Conservation (phyloP, 2,797 vertebrate species). For the Yasuhikotakia modesta region DNA sequence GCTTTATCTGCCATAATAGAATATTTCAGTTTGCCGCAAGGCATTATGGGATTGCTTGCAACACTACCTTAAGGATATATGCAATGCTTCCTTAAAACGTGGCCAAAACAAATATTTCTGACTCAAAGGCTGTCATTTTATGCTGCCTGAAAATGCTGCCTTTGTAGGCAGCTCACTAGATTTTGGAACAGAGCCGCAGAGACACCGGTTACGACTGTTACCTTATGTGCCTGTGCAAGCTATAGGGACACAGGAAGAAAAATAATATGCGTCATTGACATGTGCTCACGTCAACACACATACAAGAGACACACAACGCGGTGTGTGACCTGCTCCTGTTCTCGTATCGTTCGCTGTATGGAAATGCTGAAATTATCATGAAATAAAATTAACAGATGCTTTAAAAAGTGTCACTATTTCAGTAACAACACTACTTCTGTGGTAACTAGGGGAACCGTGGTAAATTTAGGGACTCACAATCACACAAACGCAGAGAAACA, state of each 20-base stretch:
- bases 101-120: not conserved
- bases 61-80: not conserved
- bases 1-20: not conserved
- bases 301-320: conserved; percentile 44
- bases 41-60: not conserved
- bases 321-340: conserved; percentile 36
- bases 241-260: conserved; percentile 73
- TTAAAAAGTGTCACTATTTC: not conserved
- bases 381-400: no score
- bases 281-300: conserved; percentile 32
- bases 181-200: conserved; percentile 54
- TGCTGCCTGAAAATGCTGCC: conserved; percentile 24
- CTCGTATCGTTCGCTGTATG: conserved; percentile 53
- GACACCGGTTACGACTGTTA: conserved; percentile 75
- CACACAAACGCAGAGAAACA: conserved; percentile 12
- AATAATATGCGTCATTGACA: conserved; percentile 57
- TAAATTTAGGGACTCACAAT: not conserved
- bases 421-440: not conserved
- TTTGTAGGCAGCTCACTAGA: conserved; percentile 36
- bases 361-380: not conserved
- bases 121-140: not conserved
- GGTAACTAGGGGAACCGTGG: not conserved
- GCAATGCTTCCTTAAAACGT: not conserved
- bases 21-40: not conserved
- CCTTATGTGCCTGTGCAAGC: conserved; percentile 97